Evolutionary conservation across 2,888 invertebrate species (phyloP).

Genomic region (Harpagoxenus sublaevis): DNA sequence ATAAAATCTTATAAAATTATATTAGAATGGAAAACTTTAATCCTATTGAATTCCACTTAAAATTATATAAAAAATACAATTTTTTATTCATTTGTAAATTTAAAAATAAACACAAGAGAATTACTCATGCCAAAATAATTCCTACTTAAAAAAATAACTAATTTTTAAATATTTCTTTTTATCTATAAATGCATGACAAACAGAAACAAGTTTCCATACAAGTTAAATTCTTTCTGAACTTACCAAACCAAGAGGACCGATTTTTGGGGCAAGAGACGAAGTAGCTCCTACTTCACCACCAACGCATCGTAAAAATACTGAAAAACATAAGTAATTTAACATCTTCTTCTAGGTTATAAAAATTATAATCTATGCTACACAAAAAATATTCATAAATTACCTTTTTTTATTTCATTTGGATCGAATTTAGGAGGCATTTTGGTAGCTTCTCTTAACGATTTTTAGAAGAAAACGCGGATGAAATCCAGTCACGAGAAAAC

Average conservation of each 20-base stretch:
- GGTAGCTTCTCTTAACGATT: constrained; percentile 61
- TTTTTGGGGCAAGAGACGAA: constrained; percentile 99
- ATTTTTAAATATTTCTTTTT: neutral
- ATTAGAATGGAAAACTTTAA: neutral
- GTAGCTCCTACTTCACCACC: constrained; percentile 99
- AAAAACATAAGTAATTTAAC: constrained; percentile 24
- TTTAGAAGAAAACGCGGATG: constrained; percentile 65
- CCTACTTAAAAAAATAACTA: too few relatives aligned
- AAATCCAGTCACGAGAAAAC: constrained; percentile 65
- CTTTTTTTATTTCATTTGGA: constrained; percentile 98
- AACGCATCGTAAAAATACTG: constrained; percentile 97
- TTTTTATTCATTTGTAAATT: neutral
- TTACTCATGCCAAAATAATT: too few relatives aligned
- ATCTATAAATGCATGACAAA: neutral
- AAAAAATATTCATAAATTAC: constrained; percentile 88
- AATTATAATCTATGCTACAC: neutral
- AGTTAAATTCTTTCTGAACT: constrained; percentile 85
- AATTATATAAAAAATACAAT: neutral
- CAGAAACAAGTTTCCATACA: neutral
- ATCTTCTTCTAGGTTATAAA: neutral
- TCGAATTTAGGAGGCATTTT: constrained; percentile 99
- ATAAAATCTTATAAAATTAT: neutral
- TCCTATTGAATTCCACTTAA: neutral
- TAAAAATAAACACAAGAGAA: neutral
- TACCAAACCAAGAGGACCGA: constrained; percentile 99